Conservation (phyloP, 2,797 vertebrate genomes). For the Threskiornis aethiopicus region DNA sequence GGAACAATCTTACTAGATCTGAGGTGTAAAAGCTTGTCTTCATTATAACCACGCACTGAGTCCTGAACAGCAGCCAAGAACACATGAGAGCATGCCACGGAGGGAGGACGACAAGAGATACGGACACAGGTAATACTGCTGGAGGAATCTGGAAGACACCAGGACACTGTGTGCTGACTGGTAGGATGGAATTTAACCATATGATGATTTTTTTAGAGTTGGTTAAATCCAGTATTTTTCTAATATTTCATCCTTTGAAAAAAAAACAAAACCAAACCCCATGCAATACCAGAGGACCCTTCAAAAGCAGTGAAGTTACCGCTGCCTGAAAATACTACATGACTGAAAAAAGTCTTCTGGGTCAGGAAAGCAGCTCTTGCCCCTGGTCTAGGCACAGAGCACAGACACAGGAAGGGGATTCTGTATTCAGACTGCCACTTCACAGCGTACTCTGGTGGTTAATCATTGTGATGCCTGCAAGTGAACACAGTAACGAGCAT, state of each 20-base stretch:
- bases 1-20: background rate
- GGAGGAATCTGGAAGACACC: background rate
- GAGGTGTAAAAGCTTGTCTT: background rate
- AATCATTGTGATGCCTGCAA: background rate
- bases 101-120: background rate
- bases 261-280: background rate
- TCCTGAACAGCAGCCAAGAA: background rate
- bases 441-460: background rate
- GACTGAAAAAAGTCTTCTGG: background rate
- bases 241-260: background rate
- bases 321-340: background rate
- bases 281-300: background rate
- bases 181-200: background rate
- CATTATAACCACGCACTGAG: background rate
- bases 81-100: background rate
- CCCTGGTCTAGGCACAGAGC: background rate
- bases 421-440: background rate
- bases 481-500: background rate
- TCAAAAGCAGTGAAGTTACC: background rate
- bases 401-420: background rate
- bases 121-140: rapidly evolving
- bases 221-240: background rate
- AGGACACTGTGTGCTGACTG: background rate
- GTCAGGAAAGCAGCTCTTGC: background rate
- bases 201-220: background rate